Conservation (phyloP, 2,113 vertebrate genomes). For the Pseudorasbora parva region DNA sequence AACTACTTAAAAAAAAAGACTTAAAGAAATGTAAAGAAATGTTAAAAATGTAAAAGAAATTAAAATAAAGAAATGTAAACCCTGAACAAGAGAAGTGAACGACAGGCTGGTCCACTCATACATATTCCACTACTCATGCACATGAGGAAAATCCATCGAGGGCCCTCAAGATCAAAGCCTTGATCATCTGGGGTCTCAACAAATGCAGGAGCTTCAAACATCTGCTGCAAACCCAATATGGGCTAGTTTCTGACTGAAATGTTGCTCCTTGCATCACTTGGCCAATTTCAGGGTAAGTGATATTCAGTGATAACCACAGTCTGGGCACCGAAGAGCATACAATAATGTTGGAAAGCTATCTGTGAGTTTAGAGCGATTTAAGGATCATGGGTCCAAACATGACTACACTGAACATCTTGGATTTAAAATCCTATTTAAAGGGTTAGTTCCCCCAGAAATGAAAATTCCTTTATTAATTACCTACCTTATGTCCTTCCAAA, state of each 20-base stretch:
- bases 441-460: no score
- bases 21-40: no score
- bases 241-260: not conserved
- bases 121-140: not conserved
- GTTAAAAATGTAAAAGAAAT: no score
- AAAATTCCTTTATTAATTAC: no score
- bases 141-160: not conserved
- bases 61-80: not conserved
- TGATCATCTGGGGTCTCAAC: not conserved
- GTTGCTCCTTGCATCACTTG: not conserved
- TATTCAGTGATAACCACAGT: not conserved
- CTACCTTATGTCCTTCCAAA: no score
- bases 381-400: no score
- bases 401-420: not conserved
- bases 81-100: not conserved
- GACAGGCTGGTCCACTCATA: not conserved
- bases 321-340: not conserved
- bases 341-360: not conserved
- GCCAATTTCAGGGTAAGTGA: not conserved
- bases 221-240: not conserved
- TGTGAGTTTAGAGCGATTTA: not conserved
- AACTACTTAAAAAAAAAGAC: no score
- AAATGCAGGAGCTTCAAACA: not conserved
- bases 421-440: not conserved
- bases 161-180: not conserved